Base-by-base conservation (phyloP, 1,140 invertebrate species). In the Heliconius hewitsoni region DNA sequence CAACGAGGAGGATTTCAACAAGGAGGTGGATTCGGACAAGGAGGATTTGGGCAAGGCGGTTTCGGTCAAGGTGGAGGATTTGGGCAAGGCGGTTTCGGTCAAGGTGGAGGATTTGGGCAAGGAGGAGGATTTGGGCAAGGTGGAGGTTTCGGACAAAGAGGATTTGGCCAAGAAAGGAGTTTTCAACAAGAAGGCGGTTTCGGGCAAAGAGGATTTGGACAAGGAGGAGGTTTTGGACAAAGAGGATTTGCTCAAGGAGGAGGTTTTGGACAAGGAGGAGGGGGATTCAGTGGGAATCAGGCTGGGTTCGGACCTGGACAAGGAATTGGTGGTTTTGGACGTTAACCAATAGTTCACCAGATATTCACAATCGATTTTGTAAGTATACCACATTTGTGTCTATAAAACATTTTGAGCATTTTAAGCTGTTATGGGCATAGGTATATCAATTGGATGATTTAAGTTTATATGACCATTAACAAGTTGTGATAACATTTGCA, bases 401-500 rank as follows among this genome's bases (percentile, higher is more conserved):
- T 11, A 66, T 4, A 52, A 52, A 19, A 52, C 0, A 19, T 52
- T 19, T 19, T 19, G 1, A 8, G 18, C 50, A 52, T 19, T 19
- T 72, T 72, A 42, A n/a, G 3, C 71, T 34, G 34, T 5, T 72
- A 18, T 23, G 18, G 37, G 71, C 30, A 72, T 1, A 19, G 71
- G 71, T 72, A 72, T 72, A 42, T 72, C 34, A 23, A 84, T 60
- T 23, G 81, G 73, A 46, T 77, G 73, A 75, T 66, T 77, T 46
- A 75, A 37, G 76, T 81, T 76, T 52, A 76, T 71, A n/a, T 73
- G 73, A 1, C 83, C 85, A 52, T 82, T 83, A 19, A 84, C 77
- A 18, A 86, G 85, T 52, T 83, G 78, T 71, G 85, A 84, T 66
- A 86, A 39, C 80, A 86, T 84, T 74, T 82, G 83, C 55, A 87